Evolutionary conservation across 2,113 vertebrate species (phyloP), one percentile per base, ranked within the genome.

Genomic region (Gobio gobio): DNA sequence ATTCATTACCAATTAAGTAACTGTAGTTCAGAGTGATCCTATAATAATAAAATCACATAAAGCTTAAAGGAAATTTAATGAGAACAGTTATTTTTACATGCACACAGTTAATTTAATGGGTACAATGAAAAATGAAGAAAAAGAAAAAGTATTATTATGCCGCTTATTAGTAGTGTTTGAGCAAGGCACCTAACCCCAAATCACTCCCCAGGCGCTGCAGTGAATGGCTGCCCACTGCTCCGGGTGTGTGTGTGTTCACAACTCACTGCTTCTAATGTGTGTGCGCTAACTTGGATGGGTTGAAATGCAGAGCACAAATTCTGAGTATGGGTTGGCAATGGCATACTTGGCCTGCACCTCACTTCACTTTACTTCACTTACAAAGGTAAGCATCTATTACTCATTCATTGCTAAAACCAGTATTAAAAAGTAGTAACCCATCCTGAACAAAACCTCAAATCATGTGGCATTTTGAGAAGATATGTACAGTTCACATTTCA

Each of bases 1-100:
- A 29, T 29, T 73, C 36, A 13, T 29, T 24, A 59, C 70, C 59
- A 76, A 77, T 63, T 36, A 24, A 51, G 45, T 26, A 22, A 24
- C 61, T 64, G 26, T 26, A 66, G 43, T 77, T 63, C 59, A 26
- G 59, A 49, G 47, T 40, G 20, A 64, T 51, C 49, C 73, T 54
- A 76, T 84, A 56, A 84, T 24, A 77, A 12, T 51, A 49, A 68
- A 56, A 66, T 29, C 70, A 61, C 40, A 61, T 56, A 16, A 45
- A 29, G 43, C 61, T 49, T 36, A 45, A 40, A 63, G 45, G 26
- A 77, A 24, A 61, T 76, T 61, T 61, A 64, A 61, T 33, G 59
- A 33, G 8, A 6, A 33, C 49, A 33, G 40, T 73, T 73, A 73
- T 73, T 73, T 47, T 47, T 73, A 47, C 40, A 47, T 47, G 24